phyloP scores from a whole-genome alignment of 2,797 vertebrate genomes.

The Malurus splendens region DNA sequence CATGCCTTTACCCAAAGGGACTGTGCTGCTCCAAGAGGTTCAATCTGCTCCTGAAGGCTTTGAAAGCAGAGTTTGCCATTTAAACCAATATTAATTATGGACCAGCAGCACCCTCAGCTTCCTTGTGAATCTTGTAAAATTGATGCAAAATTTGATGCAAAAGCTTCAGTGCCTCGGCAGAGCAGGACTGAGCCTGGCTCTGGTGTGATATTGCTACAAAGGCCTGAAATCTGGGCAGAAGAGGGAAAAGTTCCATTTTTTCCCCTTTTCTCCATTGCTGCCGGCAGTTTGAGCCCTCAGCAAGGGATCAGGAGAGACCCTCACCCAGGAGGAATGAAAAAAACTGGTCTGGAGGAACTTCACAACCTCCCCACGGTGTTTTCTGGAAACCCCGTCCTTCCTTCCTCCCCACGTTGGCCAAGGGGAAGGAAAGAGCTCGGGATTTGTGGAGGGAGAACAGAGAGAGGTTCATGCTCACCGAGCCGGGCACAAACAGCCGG shows the following conservation, averaged over 20 bases:
- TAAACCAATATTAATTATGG: not conserved
- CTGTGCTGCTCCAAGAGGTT: not conserved
- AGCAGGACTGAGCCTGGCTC: not conserved
- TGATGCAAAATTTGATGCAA: not conserved
- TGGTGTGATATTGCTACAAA: not conserved
- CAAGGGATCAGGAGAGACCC: not conserved
- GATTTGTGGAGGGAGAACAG: not conserved
- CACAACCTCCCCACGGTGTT: accelerated
- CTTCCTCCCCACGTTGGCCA: not conserved
- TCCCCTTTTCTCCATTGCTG: not conserved
- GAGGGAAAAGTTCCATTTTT: not conserved
- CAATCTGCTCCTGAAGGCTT: not conserved
- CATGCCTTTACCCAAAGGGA: accelerated
- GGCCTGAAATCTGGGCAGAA: not conserved
- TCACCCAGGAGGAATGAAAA: not conserved
- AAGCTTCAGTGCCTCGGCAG: not conserved
- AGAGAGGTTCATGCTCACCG: not conserved
- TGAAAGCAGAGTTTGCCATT: not conserved
- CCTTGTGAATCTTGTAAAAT: not conserved
- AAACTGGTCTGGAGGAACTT: not conserved
- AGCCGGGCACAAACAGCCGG: not conserved
- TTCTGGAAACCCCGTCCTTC: not conserved
- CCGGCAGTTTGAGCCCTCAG: not conserved
- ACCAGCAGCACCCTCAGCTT: not conserved
- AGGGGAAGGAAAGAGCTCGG: not conserved